Percentiles rank a stretch among this genome's conserved stretches.
These are phyloP conservation scores for Drosophila pseudotalamancana DNA, from an alignment of 2,888 invertebrate species.

Conservation along the genomic window DNA sequence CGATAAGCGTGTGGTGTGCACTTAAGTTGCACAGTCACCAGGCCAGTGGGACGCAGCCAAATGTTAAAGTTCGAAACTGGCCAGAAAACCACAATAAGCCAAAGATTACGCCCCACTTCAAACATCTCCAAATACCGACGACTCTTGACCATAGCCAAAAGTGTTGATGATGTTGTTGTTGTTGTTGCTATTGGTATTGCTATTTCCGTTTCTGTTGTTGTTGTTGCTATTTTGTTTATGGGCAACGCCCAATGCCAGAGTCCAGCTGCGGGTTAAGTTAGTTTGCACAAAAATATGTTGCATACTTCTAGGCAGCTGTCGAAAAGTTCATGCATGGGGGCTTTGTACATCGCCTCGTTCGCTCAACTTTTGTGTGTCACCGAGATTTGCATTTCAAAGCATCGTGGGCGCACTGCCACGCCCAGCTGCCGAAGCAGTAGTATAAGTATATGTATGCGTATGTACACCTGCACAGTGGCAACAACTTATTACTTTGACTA, in stretches of 20 bases:
- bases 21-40: slow-evolving; percentile 67
- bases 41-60: slow-evolving; percentile 36
- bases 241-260: slow-evolving; percentile 35
- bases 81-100: slow-evolving; percentile 72
- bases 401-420: slow-evolving; percentile 22
- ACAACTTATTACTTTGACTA: slow-evolving; percentile 76
- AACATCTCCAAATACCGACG: slow-evolving; percentile 16
- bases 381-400: slow-evolving; percentile 74
- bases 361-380: slow-evolving; percentile 41
- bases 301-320: slow-evolving; percentile 72
- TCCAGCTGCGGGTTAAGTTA: slow-evolving; percentile 51
- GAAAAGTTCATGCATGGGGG: slow-evolving; percentile 44
- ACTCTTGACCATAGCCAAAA: slow-evolving; percentile 30
- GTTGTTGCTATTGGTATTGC: slow-evolving; percentile 7
- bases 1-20: slow-evolving; percentile 76
- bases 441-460: background rate
- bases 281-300: slow-evolving; percentile 59
- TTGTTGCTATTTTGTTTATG: slow-evolving; percentile 44
- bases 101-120: slow-evolving; percentile 47
- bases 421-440: slow-evolving; percentile 9
- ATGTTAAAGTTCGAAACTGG: slow-evolving; percentile 71
- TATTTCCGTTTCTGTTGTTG: slow-evolving; percentile 6
- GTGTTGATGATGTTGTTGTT: background rate
- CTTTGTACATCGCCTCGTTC: slow-evolving; percentile 6
- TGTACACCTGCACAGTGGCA: slow-evolving; percentile 39